Evolutionary conservation across 2,797 vertebrate genomes (phyloP).

Genomic region (Halcyon badia): DNA sequence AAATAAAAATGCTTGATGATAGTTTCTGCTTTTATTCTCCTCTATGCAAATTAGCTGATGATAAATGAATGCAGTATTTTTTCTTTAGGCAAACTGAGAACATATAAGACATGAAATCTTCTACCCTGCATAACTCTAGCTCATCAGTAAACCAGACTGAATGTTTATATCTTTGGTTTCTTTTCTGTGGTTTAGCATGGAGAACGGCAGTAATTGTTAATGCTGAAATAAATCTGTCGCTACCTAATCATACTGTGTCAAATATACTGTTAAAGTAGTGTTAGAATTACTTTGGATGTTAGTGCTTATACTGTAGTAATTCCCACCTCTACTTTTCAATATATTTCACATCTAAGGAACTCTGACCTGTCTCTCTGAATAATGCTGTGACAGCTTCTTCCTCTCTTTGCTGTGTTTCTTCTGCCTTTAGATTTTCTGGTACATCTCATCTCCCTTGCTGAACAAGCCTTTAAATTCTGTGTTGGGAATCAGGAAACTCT

Average conservation of each 20-base stretch:
- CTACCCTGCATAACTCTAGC: not conserved
- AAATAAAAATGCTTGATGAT: not conserved
- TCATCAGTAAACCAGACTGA: not conserved
- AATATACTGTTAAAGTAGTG: not conserved
- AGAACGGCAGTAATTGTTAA: not conserved
- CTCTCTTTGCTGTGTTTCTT: not conserved
- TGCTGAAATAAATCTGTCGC: not conserved
- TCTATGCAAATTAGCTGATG: conserved; percentile 33
- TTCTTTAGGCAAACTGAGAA: not conserved
- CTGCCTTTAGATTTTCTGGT: not conserved
- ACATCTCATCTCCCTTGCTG: not conserved
- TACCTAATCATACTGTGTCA: not conserved
- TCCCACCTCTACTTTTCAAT: not conserved
- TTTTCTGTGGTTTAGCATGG: not conserved
- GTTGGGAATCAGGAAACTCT: not conserved
- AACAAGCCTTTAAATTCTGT: not conserved
- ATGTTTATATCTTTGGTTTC: not conserved
- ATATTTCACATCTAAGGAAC: not conserved
- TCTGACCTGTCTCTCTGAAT: not conserved
- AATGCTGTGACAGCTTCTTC: not conserved
- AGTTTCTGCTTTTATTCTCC: conserved; percentile 17
- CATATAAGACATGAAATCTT: not conserved
- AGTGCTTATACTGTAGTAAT: not conserved
- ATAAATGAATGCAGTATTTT: conserved; percentile 42
- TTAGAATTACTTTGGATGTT: not conserved